phyloP scores from a whole-genome alignment of 2,888 invertebrate genomes.

The Encarsia formosa region DNA sequence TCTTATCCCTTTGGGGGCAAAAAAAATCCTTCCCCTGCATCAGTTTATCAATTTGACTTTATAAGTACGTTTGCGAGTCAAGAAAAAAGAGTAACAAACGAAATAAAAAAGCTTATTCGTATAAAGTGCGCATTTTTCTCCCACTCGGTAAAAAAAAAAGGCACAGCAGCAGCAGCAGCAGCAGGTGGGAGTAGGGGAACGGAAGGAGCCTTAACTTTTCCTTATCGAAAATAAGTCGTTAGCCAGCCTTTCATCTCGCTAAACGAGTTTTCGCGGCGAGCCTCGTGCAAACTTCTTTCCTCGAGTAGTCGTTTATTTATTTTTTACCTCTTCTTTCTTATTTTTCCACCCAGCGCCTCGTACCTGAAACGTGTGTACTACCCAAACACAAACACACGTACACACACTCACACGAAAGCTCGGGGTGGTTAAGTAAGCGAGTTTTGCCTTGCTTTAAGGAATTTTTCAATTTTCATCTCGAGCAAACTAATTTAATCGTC shows the following conservation, averaged over 20 bases:
- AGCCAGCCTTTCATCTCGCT: constrained; percentile 50
- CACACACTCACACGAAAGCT: neutral
- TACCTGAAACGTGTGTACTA: neutral
- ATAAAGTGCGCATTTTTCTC: too few relatives aligned
- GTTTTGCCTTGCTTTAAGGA: constrained; percentile 48
- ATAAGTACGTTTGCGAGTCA: too few relatives aligned
- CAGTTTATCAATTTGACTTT: too few relatives aligned
- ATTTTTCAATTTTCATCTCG: constrained; percentile 48
- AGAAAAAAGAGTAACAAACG: too few relatives aligned
- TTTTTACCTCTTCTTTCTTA: neutral
- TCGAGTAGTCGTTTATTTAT: constrained; percentile 4
- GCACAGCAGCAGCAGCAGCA: too few relatives aligned
- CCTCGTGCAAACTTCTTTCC: constrained; percentile 36
- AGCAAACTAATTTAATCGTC: constrained; percentile 47
- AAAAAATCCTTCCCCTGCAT: too few relatives aligned
- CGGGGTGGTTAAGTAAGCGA: constrained; percentile 24
- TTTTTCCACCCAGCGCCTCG: neutral
- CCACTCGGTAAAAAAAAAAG: too few relatives aligned
- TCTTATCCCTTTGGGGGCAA: too few relatives aligned
- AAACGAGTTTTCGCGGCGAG: constrained; percentile 51
- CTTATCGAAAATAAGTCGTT: constrained; percentile 53
- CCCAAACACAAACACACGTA: too few relatives aligned
- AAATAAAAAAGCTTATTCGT: too few relatives aligned
- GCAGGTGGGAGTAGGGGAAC: too few relatives aligned
- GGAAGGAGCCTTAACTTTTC: constrained; percentile 50